phyloP scores from a whole-genome alignment of 2,113 vertebrate species.

The Pandion haliaetus region DNA sequence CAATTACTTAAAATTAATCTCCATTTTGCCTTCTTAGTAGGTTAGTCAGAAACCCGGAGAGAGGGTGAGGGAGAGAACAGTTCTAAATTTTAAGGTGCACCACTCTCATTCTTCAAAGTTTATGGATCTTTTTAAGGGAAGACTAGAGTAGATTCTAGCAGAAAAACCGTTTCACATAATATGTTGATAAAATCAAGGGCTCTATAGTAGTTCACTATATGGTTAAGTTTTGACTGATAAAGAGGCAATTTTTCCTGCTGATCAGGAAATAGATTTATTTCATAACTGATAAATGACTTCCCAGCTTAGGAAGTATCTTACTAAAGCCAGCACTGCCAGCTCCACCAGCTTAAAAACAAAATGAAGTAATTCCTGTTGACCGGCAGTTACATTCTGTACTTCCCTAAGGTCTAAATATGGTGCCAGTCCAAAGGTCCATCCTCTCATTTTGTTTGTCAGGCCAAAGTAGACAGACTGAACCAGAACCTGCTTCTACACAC shows the following conservation, averaged over 20 bases:
- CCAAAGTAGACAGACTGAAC: background rate
- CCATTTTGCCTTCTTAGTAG: background rate
- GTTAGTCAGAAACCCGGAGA: background rate
- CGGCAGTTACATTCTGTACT: background rate
- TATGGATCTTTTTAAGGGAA: background rate
- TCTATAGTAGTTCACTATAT: background rate
- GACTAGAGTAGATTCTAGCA: background rate
- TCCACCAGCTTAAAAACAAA: background rate
- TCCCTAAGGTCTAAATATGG: background rate
- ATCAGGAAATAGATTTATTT: background rate
- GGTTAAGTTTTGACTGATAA: background rate
- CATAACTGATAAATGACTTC: background rate
- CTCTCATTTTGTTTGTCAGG: background rate
- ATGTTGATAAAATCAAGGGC: background rate
- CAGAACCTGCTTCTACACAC: background rate
- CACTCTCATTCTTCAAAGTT: background rate
- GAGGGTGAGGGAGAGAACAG: background rate
- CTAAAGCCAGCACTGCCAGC: background rate
- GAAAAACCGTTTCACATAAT: background rate
- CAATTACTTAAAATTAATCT: conserved; percentile 8
- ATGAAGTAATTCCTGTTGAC: background rate
- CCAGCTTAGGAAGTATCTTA: background rate
- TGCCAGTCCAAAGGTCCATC: conserved; percentile 21
- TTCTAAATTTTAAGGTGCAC: background rate
- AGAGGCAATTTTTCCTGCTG: background rate